Conservation (phyloP, 1,140 invertebrate genomes). For the Leguminivora glycinivorella region DNA sequence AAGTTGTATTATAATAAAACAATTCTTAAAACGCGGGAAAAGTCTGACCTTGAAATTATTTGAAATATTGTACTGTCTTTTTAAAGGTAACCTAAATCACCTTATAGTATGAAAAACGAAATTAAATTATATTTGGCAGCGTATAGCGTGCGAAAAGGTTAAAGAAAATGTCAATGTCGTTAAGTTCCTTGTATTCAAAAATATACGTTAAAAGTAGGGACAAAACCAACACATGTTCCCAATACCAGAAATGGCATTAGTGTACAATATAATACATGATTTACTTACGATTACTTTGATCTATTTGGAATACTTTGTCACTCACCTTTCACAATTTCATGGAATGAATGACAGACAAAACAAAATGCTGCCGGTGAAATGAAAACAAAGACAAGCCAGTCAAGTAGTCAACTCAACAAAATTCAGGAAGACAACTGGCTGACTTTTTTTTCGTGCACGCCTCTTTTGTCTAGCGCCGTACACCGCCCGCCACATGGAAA, state of each 20-base stretch:
- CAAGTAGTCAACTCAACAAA: background rate
- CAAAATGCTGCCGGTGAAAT: background rate
- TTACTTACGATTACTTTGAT: background rate
- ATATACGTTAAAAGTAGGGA: background rate
- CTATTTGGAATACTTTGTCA: background rate
- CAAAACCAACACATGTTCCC: background rate
- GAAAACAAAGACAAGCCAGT: constrained; percentile 10
- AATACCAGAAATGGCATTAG: background rate
- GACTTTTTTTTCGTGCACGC: background rate
- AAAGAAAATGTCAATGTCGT: background rate
- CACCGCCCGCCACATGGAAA: too few relatives aligned
- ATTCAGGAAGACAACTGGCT: background rate
- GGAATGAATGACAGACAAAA: constrained; percentile 1
- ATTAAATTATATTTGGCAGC: background rate
- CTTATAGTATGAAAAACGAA: background rate
- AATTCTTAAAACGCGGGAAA: background rate
- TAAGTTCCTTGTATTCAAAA: background rate
- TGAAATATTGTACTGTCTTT: background rate
- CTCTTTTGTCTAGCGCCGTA: background rate
- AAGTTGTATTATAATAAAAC: too few relatives aligned
- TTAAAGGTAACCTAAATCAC: background rate
- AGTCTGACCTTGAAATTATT: background rate
- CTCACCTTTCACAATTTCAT: background rate
- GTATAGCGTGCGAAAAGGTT: background rate
- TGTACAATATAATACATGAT: background rate